Evolutionary conservation across 2,797 vertebrate genomes (phyloP), one percentile per base, ranked within the genome.

Genomic region (Sebastes hubbsi): DNA sequence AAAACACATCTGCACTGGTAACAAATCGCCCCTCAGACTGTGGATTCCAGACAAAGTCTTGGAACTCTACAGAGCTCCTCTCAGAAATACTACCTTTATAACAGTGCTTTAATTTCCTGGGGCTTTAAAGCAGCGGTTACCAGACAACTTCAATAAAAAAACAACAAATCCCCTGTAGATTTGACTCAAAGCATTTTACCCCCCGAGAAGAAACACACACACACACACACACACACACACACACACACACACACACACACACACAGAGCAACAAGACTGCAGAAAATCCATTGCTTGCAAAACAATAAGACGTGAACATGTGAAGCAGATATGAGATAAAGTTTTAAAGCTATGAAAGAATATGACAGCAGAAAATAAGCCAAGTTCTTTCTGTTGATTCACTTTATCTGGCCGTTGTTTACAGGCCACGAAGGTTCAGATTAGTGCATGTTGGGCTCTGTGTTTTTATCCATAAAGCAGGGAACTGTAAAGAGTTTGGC

Each of bases 41-140:
- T 1, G 3, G 49, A 83, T 77, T 80, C 80, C 83, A 81, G 76
- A 67, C 42, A 64, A 68, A 67, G 16, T 65, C 77, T 83, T 82
- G 80, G 61, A 86, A 83, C 70, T 77, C 72, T 2, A 1, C 25
- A 11, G 20, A 22, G 65, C 72, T 73, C 62, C 64, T 77, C 61
- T 78, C 12, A 79, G 71, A 82, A 72, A 74, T 72, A 64, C 69
- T 69, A 56, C 76, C 30, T 77, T 58, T 65, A 77, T 77, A 88
- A 90, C 77, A 86, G 61, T 54, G 34, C 70, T 90, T 93, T 87
- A 38, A 95, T 94, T 95, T 95, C 92, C 95, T 94, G 92, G 30
- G 8, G 82, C 76, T 72, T 80, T 65, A 86, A 80, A 75, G 61
- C 82, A 82, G 49, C 49, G 54, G 65, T 73, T 76, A 70, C 72